Base-by-base conservation (phyloP, 1,140 invertebrate genomes). In the Metopolophium dirhodum region DNA sequence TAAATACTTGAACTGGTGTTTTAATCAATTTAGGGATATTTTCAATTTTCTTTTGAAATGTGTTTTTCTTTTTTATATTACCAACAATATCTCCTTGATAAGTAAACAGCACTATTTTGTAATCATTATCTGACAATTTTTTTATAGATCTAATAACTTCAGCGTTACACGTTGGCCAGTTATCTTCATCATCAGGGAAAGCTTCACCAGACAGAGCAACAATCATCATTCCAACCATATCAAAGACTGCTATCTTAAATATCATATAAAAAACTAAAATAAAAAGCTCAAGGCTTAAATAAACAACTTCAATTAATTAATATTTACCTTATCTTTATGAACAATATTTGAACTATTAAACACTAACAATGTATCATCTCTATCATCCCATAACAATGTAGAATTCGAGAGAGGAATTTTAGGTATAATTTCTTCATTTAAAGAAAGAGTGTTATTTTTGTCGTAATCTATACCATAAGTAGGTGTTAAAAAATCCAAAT, bases 171-270 rank as follows among this genome's bases (percentile, higher is more conserved):
- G 99, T 96, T 95, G 97, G 97, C 99, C 99, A 99, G 95, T 99
- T 99, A 94, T 97, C 96, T 41, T 95, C 96, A 95, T 98, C 96
- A 94, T 97, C 97, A 3, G 98, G 97, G 96, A 99, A 99, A 30
- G 98, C 97, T 95, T 97, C 96, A 2, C 98, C 99, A 49, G 98
- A 99, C 95, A 98, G 97, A 14, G 99, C 99, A 94, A 96, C 97
- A 92, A 99, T 99, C 23, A 99, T 96, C n/a, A 99, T 99, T 45
- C 98, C 98, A 96, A 99, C 99, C 96, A 99, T 96, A 95, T 99
- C 99, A 96, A 98, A 99, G 23, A 97, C 97, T 93, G 98, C 98
- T 95, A 99, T 97, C 97, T 98, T 94, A 92, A 96, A 95, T 94
- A 54, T 94, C 94, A 49, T 94, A 89, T 51, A 91, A 26, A 45